Conservation (phyloP, 2,797 vertebrate species). For the Arremon aurantiirostris region DNA sequence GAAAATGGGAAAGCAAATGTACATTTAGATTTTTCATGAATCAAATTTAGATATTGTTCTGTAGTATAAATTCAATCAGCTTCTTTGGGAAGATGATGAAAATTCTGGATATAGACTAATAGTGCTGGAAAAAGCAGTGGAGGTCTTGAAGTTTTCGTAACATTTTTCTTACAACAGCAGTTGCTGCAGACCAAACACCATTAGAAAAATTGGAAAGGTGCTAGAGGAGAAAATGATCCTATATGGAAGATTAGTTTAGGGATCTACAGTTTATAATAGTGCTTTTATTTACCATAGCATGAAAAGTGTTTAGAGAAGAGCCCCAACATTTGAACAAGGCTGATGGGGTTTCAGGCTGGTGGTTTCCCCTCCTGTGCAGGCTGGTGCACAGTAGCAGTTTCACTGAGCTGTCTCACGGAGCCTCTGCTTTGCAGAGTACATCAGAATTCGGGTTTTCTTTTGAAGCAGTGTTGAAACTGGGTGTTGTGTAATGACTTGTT, state of each 20-base stretch:
- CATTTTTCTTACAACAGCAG: neutral
- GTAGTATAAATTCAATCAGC: neutral
- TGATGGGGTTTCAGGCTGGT: accelerated
- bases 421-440: neutral
- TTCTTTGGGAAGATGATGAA: neutral
- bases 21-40: neutral
- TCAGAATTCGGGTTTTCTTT: neutral
- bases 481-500: neutral
- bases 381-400: neutral
- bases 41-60: neutral
- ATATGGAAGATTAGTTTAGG: neutral
- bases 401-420: neutral
- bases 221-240: neutral
- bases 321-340: neutral
- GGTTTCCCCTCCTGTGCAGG: neutral
- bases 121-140: neutral
- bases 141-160: neutral
- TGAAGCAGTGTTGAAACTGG: neutral
- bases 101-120: neutral
- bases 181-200: neutral
- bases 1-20: neutral
- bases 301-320: neutral
- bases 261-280: neutral
- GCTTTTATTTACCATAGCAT: neutral
- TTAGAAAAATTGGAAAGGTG: neutral